Base-by-base conservation (phyloP, 2,113 vertebrate genomes). In the Rhinoptilus africanus region DNA sequence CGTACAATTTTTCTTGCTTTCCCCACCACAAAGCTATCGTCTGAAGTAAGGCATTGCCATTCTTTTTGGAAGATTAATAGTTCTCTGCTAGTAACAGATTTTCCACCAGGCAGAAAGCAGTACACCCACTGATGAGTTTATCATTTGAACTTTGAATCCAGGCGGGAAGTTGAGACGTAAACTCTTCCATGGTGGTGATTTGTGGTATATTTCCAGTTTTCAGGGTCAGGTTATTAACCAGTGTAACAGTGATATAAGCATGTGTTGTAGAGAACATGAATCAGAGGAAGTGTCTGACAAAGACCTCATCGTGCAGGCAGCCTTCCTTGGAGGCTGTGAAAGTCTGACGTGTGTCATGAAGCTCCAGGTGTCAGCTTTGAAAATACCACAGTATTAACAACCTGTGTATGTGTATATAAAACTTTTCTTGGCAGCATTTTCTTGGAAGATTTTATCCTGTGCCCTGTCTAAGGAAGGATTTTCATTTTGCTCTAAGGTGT, bases 141-240 rank as follows among this genome's bases (percentile, higher is more conserved):
- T 96, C 76, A 88, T 95, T 95, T 97, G 91, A 97, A 97, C 95
- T 95, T 97, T 96, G 95, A 96, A 96, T 96, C 89, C 92, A 87
- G 56, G 39, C 10, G 63, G 90, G 88, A 96, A 96, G 92, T 50
- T 54, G 84, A 89, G 87, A 92, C 1, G 10, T 84, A 93, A 93
- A 94, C 53, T 94, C 92, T 91, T 96, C 82, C 85, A 35, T 35
- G 67, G 51, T 74, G 89, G 71, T 95, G 92, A 98, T 97, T 97
- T 97, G 95, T 96, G 92, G 93, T 92, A 16, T 78, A 91, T 84
- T 94, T 76, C 94, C 88, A 92, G 87, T 91, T 98, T 96, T 90
- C 95, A 97, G 90, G 96, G 96, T 95, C 96, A 94, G 92, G 91
- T 95, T 92, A 93, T 97, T 97, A 97, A 96, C 47, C 20, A 51